phyloP scores from a whole-genome alignment of 1,140 invertebrate species.

The Apis florea region DNA sequence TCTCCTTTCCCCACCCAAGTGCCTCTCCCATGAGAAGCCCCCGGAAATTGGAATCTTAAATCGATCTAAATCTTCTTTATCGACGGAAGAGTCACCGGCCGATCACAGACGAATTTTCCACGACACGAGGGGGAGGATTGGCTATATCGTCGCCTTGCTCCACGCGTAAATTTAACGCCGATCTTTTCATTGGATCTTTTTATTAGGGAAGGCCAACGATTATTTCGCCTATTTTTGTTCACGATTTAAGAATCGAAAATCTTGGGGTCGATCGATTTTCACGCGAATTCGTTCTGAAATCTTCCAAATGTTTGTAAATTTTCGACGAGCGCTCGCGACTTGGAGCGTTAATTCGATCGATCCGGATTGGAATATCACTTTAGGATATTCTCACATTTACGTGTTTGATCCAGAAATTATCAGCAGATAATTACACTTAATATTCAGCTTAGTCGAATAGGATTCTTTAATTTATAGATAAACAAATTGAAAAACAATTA shows the following conservation, averaged over 20 bases:
- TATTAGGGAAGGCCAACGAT: constrained; percentile 35
- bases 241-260: not conserved
- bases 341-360: not conserved
- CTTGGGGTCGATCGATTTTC: not conserved
- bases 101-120: constrained; percentile 47
- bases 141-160: constrained; percentile 40
- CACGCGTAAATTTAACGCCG: constrained; percentile 58
- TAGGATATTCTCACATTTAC: not conserved
- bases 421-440: not conserved
- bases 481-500: too few species aligned
- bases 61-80: constrained; percentile 73
- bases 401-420: not conserved
- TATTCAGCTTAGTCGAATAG: too few species aligned
- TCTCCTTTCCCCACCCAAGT: constrained; percentile 42
- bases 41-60: constrained; percentile 77
- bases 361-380: not conserved
- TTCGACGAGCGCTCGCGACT: too few species aligned
- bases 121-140: constrained; percentile 22
- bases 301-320: too few species aligned
- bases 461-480: too few species aligned
- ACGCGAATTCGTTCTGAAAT: not conserved
- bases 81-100: constrained; percentile 52
- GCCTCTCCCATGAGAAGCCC: constrained; percentile 43
- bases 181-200: constrained; percentile 39
- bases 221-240: not conserved